Percentiles rank a stretch among this genome's conserved stretches.
phyloP scores from a whole-genome alignment of 2,113 vertebrate genomes.

The Daubentonia madagascariensis region DNA sequence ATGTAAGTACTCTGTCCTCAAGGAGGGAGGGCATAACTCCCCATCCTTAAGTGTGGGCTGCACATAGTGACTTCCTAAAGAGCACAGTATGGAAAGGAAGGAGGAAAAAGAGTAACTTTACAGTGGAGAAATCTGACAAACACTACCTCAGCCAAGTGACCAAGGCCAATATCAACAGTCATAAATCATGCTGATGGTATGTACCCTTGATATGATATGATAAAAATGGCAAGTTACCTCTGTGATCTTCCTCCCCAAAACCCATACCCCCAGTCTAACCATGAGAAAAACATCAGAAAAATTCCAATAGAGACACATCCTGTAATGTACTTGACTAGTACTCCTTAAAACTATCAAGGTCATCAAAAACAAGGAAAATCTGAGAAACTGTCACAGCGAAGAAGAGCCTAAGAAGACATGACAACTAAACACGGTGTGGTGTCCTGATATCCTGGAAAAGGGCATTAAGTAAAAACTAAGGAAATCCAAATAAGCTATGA shows the following conservation, averaged over 20 bases:
- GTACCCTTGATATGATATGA: neutral
- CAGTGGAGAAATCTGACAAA: neutral
- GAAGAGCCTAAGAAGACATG: neutral
- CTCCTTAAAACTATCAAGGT: neutral
- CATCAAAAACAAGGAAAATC: neutral
- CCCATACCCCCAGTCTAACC: neutral
- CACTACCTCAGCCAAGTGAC: neutral
- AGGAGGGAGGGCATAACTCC: neutral
- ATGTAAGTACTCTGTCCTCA: neutral
- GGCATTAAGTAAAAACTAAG: neutral
- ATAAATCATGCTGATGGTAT: neutral
- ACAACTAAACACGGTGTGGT: neutral
- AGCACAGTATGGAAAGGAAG: neutral
- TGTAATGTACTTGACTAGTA: neutral
- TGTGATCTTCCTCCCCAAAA: neutral
- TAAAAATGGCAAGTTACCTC: neutral
- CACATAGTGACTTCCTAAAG: neutral
- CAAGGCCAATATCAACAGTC: neutral
- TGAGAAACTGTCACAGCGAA: neutral
- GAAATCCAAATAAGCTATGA: neutral
- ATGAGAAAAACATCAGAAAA: neutral
- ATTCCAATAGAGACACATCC: neutral
- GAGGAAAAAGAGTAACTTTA: neutral
- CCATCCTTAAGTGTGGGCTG: neutral
- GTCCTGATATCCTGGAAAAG: neutral